Base-by-base conservation (phyloP, 2,888 invertebrate genomes). In the Falcaria lacertinaria region DNA sequence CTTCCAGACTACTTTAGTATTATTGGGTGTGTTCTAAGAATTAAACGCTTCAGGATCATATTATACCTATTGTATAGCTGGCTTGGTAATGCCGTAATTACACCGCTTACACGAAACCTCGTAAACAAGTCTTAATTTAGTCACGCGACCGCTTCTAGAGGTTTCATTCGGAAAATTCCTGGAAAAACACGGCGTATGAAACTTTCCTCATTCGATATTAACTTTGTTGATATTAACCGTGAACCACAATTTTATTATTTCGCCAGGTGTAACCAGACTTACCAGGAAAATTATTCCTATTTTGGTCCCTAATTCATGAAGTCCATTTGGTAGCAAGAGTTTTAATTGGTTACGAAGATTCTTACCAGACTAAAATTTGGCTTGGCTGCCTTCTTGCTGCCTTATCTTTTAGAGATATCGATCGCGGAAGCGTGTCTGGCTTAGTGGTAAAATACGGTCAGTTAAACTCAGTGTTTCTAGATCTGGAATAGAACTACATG, bases 351-450 rank as follows among this genome's bases (percentile, higher is more conserved):
- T n/a, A n/a, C n/a, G n/a, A n/a, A n/a, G n/a, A n/a, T 28, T 7
- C 11, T 50, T 52, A 62, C 64, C 62, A 46, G 41, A 42, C 48
- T 48, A 48, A 52, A 60, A 48, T 57, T 60, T 53, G 40, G 56
- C 47, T 58, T 55, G 58, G 60, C 54, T 48, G 50, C 50, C 56
- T 44, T 41, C 54, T 60, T 4, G 4, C 6, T 4, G 3, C 19
- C 19, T 19, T 19, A 64, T 59, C 63, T 57, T 54, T 51, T 48
- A 47, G 44, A 41, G 47, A 37, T 62, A 64, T 66, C 59, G 65
- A 60, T 52, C 54, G 51, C 47, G n/a, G n/a, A n/a, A n/a, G 40
- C 44, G 44, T 42, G 33, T 49, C 52, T 43, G 42, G 48, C 49
- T 52, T 42, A 42, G 47, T 11, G 11, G 48, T 57, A 48, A 63